A percentile compares a stretch with the other conserved stretches of the same genome.
Conservation (phyloP, 2,113 vertebrate species). For the Suncus etruscus region DNA sequence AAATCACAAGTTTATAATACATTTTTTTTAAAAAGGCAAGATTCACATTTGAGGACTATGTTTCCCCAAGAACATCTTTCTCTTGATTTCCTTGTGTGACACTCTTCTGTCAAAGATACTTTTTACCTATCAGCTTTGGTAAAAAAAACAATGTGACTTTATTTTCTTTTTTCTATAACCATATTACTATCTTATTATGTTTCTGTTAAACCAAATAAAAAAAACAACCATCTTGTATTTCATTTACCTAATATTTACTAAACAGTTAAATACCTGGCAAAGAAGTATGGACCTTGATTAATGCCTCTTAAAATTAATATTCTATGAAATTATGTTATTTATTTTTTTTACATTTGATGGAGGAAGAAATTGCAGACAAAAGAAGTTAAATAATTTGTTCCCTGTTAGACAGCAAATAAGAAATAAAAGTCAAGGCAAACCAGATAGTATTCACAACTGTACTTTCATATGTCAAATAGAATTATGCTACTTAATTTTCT, state of each 20-base stretch:
- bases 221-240: not conserved
- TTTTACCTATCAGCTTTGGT: no score
- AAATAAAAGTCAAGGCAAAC: not conserved
- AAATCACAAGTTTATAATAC: no score
- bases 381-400: not conserved
- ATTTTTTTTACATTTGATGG: not conserved
- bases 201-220: no score
- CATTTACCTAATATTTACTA: not conserved
- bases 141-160: no score
- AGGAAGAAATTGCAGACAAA: not conserved
- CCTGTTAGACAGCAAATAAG: constrained; percentile 5
- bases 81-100: not conserved
- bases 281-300: not conserved
- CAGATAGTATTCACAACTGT: not conserved
- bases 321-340: not conserved
- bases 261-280: not conserved
- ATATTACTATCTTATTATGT: no score
- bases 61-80: not conserved
- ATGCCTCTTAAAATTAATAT: not conserved
- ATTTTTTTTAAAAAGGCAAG: no score
- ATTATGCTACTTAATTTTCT: constrained; percentile 64
- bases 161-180: no score
- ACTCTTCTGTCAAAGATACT: no score
- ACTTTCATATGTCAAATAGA: constrained; percentile 15
- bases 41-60: no score